Evolutionary conservation across 2,888 invertebrate species (phyloP).

Genomic region (Lordiphosa fenestrarum): DNA sequence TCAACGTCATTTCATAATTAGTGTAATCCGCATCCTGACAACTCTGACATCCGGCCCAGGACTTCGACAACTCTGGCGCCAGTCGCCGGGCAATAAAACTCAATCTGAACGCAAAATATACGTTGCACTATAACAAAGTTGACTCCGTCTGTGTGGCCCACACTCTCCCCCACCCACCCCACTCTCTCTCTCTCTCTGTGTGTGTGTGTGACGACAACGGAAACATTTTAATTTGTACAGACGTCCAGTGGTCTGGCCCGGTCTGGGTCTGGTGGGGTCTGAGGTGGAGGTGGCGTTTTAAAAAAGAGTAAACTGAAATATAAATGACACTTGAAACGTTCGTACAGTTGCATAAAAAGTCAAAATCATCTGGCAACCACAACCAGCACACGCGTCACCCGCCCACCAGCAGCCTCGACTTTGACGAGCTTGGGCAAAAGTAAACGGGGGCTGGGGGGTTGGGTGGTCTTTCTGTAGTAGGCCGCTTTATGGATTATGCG

Average conservation of each 20-base stretch:
- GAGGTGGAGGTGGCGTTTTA: slow-evolving; percentile 6
- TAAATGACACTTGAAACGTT: slow-evolving; percentile 65
- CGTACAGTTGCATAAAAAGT: slow-evolving; percentile 39
- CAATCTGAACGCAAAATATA: slow-evolving; percentile 49
- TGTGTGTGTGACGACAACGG: slow-evolving; percentile 50
- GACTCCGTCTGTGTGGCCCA: neutral
- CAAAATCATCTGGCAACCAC: slow-evolving; percentile 24
- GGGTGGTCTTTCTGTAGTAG: slow-evolving; percentile 8
- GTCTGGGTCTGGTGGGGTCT: slow-evolving; percentile 6
- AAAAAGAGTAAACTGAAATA: slow-evolving; percentile 48
- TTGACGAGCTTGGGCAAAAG: slow-evolving; percentile 48
- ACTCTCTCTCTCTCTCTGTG: neutral
- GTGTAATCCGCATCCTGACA: slow-evolving; percentile 62
- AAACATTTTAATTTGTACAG: slow-evolving; percentile 70
- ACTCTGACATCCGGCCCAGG: slow-evolving; percentile 48
- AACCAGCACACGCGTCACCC: slow-evolving; percentile 14
- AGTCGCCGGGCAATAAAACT: slow-evolving; percentile 55
- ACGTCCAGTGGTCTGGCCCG: slow-evolving; percentile 37
- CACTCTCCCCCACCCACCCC: slow-evolving; percentile 2
- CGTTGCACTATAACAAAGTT: slow-evolving; percentile 16
- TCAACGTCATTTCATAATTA: slow-evolving; percentile 64
- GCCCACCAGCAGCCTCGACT: slow-evolving; percentile 41
- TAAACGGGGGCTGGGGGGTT: slow-evolving; percentile 1
- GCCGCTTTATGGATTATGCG: slow-evolving; percentile 25
- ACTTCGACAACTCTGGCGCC: slow-evolving; percentile 17